A percentile compares a stretch with the other conserved stretches of the same genome.
Evolutionary conservation across 2,797 vertebrate species (phyloP).

Genomic region (Crocidura indochinensis): DNA sequence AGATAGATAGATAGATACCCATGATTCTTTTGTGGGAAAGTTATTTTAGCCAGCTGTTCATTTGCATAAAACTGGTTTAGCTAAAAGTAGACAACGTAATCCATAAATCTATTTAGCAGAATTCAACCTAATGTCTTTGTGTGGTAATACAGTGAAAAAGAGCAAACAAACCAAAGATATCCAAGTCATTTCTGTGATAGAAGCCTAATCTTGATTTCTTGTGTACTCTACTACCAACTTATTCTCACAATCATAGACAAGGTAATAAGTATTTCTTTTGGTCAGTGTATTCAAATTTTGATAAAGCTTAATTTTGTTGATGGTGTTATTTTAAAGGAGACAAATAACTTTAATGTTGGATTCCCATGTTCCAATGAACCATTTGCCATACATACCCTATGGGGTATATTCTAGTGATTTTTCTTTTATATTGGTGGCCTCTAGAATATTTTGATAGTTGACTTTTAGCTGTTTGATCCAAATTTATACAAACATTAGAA

Average conservation of each 20-base stretch:
- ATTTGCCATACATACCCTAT: background rate
- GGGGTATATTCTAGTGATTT: background rate
- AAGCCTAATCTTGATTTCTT: background rate
- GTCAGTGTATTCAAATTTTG: background rate
- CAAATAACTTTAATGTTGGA: background rate
- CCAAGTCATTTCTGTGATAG: background rate
- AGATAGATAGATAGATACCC: too few species aligned
- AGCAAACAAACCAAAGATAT: background rate
- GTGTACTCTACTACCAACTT: fast-evolving
- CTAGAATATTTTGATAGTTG: background rate
- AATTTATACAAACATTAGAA: too few species aligned
- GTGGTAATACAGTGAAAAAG: background rate
- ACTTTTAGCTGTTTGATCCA: background rate
- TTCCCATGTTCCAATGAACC: background rate
- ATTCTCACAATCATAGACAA: background rate
- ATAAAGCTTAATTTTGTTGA: background rate
- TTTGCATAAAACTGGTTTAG: slow-evolving; percentile 60
- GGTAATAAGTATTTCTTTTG: background rate
- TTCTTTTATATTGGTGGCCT: background rate
- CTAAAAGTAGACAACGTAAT: slow-evolving; percentile 68
- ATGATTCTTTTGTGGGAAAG: slow-evolving; percentile 44
- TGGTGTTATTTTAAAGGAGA: background rate
- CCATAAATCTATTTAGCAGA: slow-evolving; percentile 62
- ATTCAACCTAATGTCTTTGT: background rate
- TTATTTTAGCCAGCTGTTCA: slow-evolving; percentile 57